Evolutionary conservation across 1,140 invertebrate species (phyloP).

Genomic region (Drosophila quadrilineata): DNA sequence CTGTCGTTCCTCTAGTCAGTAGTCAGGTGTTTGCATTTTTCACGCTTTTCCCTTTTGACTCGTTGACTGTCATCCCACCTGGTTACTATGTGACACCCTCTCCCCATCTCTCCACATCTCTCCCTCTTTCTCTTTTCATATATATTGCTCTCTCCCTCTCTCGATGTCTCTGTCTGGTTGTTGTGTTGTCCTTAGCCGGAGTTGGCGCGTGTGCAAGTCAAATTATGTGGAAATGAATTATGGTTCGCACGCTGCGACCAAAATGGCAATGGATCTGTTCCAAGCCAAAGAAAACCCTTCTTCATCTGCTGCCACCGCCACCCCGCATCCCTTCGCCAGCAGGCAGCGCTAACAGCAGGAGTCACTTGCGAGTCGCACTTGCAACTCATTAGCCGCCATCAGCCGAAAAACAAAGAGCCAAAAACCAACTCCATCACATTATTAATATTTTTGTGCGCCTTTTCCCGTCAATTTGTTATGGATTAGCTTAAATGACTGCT

Average conservation of each 20-base stretch:
- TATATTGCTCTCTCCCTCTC: not conserved
- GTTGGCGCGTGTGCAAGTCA: constrained; percentile 62
- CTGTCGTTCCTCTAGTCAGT: not conserved
- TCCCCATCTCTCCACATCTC: not conserved
- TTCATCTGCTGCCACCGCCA: too few relatives aligned
- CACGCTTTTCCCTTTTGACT: too few relatives aligned
- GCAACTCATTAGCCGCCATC: constrained; percentile 36
- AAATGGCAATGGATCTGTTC: not conserved
- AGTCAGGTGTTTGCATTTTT: constrained; percentile 1
- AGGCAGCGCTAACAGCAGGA: constrained; percentile 45
- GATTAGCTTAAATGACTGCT: constrained; percentile 33
- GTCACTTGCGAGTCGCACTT: too few relatives aligned
- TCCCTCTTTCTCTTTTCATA: not conserved
- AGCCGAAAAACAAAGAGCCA: constrained; percentile 35
- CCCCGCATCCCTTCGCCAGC: constrained; percentile 23
- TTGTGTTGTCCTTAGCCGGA: not conserved
- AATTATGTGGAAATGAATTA: constrained; percentile 76
- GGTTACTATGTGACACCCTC: too few relatives aligned
- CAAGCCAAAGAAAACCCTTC: constrained; percentile 14
- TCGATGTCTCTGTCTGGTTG: not conserved
- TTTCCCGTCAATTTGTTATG: constrained; percentile 38
- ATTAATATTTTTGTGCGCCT: constrained; percentile 45
- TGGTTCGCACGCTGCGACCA: constrained; percentile 36
- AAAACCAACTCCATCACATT: constrained; percentile 33
- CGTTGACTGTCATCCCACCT: too few relatives aligned